Conservation (phyloP, 2,113 vertebrate species). For the Scartelaos histophorus region DNA sequence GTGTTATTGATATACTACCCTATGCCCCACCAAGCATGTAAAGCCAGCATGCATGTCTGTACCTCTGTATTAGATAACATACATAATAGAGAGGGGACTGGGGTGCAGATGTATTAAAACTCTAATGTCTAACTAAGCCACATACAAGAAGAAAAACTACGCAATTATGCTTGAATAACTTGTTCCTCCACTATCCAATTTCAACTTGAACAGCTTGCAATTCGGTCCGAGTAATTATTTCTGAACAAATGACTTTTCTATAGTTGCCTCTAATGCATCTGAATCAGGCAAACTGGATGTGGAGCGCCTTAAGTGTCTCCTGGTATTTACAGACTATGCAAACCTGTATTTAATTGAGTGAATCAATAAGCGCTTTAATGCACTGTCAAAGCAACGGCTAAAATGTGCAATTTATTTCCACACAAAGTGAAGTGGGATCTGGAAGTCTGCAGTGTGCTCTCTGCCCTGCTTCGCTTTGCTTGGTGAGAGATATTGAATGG, state of each 20-base stretch:
- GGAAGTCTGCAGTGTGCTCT: constrained; percentile 29
- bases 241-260: constrained; percentile 74
- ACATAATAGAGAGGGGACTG: not conserved
- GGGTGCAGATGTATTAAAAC: constrained; percentile 10
- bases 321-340: constrained; percentile 75
- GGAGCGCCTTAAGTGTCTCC: constrained; percentile 70
- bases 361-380: constrained; percentile 74
- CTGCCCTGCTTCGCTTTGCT: constrained; percentile 7
- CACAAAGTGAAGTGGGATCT: constrained; percentile 45
- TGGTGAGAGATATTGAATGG: constrained; percentile 6
- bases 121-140: constrained; percentile 48
- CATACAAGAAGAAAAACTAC: constrained; percentile 52
- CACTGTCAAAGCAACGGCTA: constrained; percentile 63
- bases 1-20: not conserved
- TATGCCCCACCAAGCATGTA: not conserved
- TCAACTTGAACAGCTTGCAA: constrained; percentile 63
- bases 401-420: constrained; percentile 69
- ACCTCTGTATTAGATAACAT: not conserved
- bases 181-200: constrained; percentile 73
- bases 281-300: constrained; percentile 73
- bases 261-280: constrained; percentile 74
- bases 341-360: constrained; percentile 79
- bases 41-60: not conserved
- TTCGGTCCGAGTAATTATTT: constrained; percentile 73
- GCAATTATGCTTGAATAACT: constrained; percentile 67